phyloP scores from a whole-genome alignment of 2,888 invertebrate genomes.

The Sisyra nigra region DNA sequence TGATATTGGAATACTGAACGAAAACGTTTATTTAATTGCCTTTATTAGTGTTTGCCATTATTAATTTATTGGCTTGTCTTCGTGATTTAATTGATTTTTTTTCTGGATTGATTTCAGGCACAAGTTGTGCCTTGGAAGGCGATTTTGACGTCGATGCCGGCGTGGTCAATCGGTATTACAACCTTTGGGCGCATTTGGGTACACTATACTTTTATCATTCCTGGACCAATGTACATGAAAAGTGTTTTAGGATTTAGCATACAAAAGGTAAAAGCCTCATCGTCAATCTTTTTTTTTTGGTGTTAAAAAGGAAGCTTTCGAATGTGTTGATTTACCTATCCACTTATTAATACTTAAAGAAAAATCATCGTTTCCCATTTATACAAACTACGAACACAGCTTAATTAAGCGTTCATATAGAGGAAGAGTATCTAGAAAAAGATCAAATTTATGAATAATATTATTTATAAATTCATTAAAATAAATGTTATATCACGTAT shows the following conservation, averaged over 20 bases:
- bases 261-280: constrained; percentile 34
- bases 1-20: too few relatives aligned
- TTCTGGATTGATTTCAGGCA: constrained; percentile 14
- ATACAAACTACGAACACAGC: too few relatives aligned
- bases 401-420: too few relatives aligned
- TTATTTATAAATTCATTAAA: too few relatives aligned
- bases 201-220: constrained; percentile 54
- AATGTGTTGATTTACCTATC: neutral
- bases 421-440: too few relatives aligned
- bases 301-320: neutral
- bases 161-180: constrained; percentile 54
- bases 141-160: constrained; percentile 45
- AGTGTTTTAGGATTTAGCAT: constrained; percentile 49
- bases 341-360: neutral
- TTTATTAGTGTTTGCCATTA: too few relatives aligned
- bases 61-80: too few relatives aligned
- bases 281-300: too few relatives aligned
- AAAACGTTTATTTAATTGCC: too few relatives aligned
- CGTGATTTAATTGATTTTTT: neutral
- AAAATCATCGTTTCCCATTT: neutral
- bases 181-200: constrained; percentile 64
- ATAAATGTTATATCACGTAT: too few relatives aligned
- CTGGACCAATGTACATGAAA: constrained; percentile 55
- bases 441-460: too few relatives aligned
- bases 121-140: constrained; percentile 44